Base-by-base conservation (phyloP, 2,113 vertebrate species). In the Spea bombifrons region DNA sequence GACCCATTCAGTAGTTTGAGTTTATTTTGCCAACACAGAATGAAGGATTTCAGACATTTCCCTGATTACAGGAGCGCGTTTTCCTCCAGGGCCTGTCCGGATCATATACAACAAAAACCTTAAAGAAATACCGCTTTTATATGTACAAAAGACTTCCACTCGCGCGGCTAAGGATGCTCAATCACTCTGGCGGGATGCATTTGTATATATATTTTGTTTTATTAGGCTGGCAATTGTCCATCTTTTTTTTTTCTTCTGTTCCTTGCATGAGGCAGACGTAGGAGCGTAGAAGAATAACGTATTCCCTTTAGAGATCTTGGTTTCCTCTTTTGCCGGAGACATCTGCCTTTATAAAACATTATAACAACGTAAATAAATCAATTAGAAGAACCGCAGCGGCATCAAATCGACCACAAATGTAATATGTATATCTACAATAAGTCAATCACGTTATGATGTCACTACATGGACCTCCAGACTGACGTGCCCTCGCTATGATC, bases 11-110 rank as follows among this genome's bases (percentile, higher is more conserved):
- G 75, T 77, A 77, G 75, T 77, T 76, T 59, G 53, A 3, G 66
- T 77, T 77, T 77, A 77, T 77, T 77, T 77, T 15, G 17, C 75
- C 66, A 77, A 77, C 75, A 77, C 61, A 61, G 47, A 61, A 55
- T 49, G 68, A 63, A 57, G 48, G 75, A 76, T 70, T 55, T 63
- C 52, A 63, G 48, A 77, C 66, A 49, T 69, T 77, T 71, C 66
- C 55, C 75, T 77, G 75, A 77, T 77, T 77, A 77, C 30, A 77
- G 53, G 57, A 9, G 66, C 61, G 67, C 75, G 4, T 80, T 10
- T 80, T 83, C 80, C 76, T 81, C 46, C 44, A 66, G 63, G 78
- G 81, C 63, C 4, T 59, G 4, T 59, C 55, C 55, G 10, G 55
- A 59, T 83, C 78, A 5, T 12, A 9, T 2, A 48, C 4, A 12